Evolutionary conservation across 2,113 vertebrate species (phyloP).

Genomic region (Oophaga pumilio): DNA sequence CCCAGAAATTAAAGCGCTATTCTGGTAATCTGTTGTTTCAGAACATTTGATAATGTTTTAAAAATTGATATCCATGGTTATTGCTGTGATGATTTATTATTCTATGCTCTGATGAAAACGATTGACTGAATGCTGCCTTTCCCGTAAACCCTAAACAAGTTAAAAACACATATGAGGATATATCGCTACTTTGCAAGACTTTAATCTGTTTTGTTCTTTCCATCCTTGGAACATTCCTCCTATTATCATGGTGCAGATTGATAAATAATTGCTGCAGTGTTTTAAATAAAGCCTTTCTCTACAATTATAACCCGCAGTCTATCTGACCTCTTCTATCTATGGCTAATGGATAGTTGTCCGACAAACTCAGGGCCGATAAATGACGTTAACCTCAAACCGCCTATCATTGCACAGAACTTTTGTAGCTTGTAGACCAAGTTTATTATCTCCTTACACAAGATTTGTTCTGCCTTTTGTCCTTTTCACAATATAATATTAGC

Average conservation of each 20-base stretch:
- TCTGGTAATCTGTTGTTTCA: not conserved
- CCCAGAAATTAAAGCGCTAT: not conserved
- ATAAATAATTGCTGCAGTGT: constrained; percentile 40
- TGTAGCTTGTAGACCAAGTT: not conserved
- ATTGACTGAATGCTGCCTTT: not conserved
- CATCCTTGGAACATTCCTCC: constrained; percentile 51
- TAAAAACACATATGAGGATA: not conserved
- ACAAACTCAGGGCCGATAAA: constrained; percentile 17
- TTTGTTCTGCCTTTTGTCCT: not conserved
- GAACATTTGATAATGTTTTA: not conserved
- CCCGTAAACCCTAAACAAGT: constrained; percentile 4
- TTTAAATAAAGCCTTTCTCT: constrained; percentile 20
- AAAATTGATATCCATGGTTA: not conserved
- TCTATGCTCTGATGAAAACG: not conserved
- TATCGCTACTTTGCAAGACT: not conserved
- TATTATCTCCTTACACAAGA: not conserved
- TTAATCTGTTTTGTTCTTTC: not conserved
- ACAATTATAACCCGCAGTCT: constrained; percentile 39
- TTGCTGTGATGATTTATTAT: not conserved
- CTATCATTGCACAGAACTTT: not conserved
- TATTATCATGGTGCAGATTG: constrained; percentile 33
- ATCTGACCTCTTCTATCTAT: constrained; percentile 29
- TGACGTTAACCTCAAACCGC: constrained; percentile 6
- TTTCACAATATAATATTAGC: not conserved
- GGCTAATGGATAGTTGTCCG: constrained; percentile 27